Base-by-base conservation (phyloP, 2,113 vertebrate genomes). In the Carettochelys insculpta region DNA sequence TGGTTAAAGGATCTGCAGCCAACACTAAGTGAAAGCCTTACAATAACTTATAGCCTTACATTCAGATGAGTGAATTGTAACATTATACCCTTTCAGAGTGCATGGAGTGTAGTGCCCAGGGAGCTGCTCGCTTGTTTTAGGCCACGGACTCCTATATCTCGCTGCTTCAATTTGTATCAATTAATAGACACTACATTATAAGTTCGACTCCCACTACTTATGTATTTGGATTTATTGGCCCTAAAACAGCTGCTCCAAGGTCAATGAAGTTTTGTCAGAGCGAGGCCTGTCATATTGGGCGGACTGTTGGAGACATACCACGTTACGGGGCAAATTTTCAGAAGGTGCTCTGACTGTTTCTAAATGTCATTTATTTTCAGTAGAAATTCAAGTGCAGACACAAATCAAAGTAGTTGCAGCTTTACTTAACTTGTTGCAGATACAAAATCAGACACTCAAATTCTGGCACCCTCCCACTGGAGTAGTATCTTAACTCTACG, bases 121-220 rank as follows among this genome's bases (percentile, higher is more conserved):
- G 80, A 83, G 3, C 19, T 73, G 2, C 34, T 50, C 43, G 13
- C 68, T 91, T 58, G 9, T 38, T 92, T 68, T 68, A 68, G n/a
- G 61, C 9, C n/a, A n/a, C n/a, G n/a, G n/a, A n/a, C n/a, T n/a
- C 31, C 58, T 65, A 8, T 65, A 65, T 65, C 53, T 27, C 0
- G 0, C 11, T 85, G 31, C 68, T 38, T 90, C 34, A n/a, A 9
- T 34, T 65, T 83, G 27, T 12, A 17, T 71, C 27, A 43, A 27
- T 2, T 43, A 27, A 68, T 86, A 4, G 12, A 81, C 29, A 8
- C 8, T 1, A 1, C 0, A 11, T n/a, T 2, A 5, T 50, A 51
- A 87, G 43, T 54, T 4, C 73, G 80, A 79, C 1, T 19, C 29
- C 77, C 61, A 53, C 77, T 77, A 53, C 41, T 76, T 56, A 83